phyloP scores from a whole-genome alignment of 2,888 invertebrate species.

The Idaea aversata region DNA sequence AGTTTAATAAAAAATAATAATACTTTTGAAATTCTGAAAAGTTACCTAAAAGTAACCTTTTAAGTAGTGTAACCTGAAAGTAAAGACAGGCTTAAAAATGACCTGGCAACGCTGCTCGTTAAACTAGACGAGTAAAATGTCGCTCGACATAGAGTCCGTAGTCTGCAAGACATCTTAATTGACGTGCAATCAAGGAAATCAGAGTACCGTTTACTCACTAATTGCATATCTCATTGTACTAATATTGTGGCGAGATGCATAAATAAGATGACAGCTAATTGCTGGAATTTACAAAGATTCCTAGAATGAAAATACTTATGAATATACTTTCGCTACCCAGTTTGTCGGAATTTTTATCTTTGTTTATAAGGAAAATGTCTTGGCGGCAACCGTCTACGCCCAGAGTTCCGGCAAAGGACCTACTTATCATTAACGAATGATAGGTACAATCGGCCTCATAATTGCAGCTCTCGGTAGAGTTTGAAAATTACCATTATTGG shows the following conservation, averaged over 20 bases:
- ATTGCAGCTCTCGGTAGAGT: no score
- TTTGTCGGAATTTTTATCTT: constrained; percentile 16
- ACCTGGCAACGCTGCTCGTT: no score
- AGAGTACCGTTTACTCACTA: constrained; percentile 10
- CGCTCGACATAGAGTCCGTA: not conserved
- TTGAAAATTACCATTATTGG: no score
- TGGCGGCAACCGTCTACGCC: not conserved
- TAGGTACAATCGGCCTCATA: not conserved
- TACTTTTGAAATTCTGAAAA: no score
- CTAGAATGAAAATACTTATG: constrained; percentile 17
- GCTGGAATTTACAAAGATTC: constrained; percentile 20
- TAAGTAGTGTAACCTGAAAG: no score
- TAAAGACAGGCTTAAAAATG: no score
- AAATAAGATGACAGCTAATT: constrained; percentile 23
- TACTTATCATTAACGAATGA: not conserved
- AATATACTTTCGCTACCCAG: constrained; percentile 14
- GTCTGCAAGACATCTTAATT: not conserved
- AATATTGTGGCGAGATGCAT: constrained; percentile 12
- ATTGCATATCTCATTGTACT: constrained; percentile 13
- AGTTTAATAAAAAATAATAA: no score
- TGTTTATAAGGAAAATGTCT: constrained; percentile 14
- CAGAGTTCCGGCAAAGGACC: not conserved
- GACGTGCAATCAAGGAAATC: constrained; percentile 20
- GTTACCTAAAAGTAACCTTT: no score
- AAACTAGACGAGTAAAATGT: not conserved